phyloP scores from a whole-genome alignment of 1,140 invertebrate genomes.

The Drosophila pectinifera region DNA sequence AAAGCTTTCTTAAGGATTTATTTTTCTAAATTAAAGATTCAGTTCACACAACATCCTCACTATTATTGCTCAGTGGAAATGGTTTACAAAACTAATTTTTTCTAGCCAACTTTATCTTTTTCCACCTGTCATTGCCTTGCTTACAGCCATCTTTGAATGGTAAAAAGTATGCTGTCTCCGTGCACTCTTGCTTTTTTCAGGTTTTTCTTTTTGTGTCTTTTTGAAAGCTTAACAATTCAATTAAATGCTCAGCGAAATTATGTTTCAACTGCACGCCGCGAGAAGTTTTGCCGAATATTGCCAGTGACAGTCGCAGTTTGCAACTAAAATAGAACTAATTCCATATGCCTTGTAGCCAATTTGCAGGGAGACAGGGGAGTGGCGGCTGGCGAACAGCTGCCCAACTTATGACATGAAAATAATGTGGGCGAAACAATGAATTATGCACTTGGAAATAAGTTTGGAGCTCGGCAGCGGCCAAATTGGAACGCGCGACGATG shows the following conservation, averaged over 20 bases:
- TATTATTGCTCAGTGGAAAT: not conserved
- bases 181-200: conserved; percentile 2
- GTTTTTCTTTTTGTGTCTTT: conserved; percentile 1
- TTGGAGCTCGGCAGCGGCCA: conserved; percentile 56
- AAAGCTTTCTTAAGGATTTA: not conserved
- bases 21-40: not conserved
- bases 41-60: not conserved
- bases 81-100: not conserved
- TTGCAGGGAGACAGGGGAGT: conserved; percentile 22
- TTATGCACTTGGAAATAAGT: conserved; percentile 83
- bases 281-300: conserved; percentile 57
- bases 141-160: conserved; percentile 5
- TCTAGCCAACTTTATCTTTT: not conserved
- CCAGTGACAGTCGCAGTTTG: conserved; percentile 63
- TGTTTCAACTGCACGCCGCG: conserved; percentile 53
- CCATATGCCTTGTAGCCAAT: conserved; percentile 78
- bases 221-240: conserved; percentile 61
- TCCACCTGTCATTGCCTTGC: not conserved
- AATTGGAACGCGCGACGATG: conserved; percentile 70
- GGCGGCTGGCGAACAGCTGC: conserved; percentile 41
- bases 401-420: conserved; percentile 81
- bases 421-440: conserved; percentile 82
- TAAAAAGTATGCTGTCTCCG: conserved; percentile 20
- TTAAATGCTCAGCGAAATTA: conserved; percentile 64
- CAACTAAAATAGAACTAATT: conserved; percentile 71